phyloP scores from a whole-genome alignment of 2,797 vertebrate genomes.

The Rachycentron canadum region DNA sequence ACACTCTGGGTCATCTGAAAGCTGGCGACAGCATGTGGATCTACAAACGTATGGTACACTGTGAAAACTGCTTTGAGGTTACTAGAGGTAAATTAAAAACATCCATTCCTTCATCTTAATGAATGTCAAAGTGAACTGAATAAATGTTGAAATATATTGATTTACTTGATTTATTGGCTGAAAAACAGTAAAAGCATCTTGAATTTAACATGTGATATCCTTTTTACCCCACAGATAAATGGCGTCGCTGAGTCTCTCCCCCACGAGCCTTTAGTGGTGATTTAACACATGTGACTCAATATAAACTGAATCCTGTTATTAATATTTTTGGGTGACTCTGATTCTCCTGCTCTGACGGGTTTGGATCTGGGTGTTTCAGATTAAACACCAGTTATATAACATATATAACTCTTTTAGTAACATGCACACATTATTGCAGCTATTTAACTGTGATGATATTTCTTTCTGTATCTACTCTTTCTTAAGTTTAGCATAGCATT shows the following conservation, averaged over 20 bases:
- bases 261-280: constrained; percentile 17
- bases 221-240: constrained; percentile 78
- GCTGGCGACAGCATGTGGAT: constrained; percentile 98
- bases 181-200: neutral
- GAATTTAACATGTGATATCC: neutral
- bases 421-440: neutral
- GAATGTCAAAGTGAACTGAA: neutral
- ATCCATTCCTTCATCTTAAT: neutral
- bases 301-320: constrained; percentile 24
- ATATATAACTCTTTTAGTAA: constrained; percentile 1
- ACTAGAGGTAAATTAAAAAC: constrained; percentile 86
- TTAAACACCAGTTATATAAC: constrained; percentile 24
- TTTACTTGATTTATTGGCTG: neutral
- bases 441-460: constrained; percentile 11
- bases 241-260: constrained; percentile 73
- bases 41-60: constrained; percentile 91
- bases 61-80: constrained; percentile 92
- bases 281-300: constrained; percentile 9
- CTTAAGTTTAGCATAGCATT: neutral
- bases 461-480: constrained; percentile 14
- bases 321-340: constrained; percentile 45
- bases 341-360: constrained; percentile 25
- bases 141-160: neutral
- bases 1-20: constrained; percentile 89
- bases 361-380: constrained; percentile 33